Percentiles rank a stretch among this genome's conserved stretches.
Conservation (phyloP, 2,888 invertebrate species). For the Melipona beecheii region DNA sequence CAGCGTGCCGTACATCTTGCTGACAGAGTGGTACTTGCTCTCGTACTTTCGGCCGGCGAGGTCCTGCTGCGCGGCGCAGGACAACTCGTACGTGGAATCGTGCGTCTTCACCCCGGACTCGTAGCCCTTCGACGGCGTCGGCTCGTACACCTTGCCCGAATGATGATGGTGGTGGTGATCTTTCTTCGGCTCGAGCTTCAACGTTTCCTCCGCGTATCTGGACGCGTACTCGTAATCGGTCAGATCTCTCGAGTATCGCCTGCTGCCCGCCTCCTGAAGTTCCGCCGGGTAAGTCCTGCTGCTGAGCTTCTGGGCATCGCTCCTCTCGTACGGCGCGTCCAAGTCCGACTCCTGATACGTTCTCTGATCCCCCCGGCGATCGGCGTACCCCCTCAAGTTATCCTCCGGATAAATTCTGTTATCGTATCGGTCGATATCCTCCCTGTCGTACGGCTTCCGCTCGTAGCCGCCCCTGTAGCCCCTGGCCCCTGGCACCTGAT, state of each 20-base stretch:
- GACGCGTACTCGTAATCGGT: slow-evolving; percentile 80
- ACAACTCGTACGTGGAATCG: slow-evolving; percentile 80
- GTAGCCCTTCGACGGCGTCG: slow-evolving; percentile 78
- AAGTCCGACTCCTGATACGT: slow-evolving; percentile 82
- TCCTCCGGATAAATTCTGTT: slow-evolving; percentile 81
- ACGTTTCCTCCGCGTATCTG: slow-evolving; percentile 80
- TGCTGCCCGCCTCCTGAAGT: slow-evolving; percentile 70
- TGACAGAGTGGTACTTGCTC: slow-evolving; percentile 77
- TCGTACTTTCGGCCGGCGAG: slow-evolving; percentile 71
- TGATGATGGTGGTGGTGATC: slow-evolving; percentile 72
- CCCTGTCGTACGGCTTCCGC: slow-evolving; percentile 75
- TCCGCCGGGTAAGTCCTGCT: slow-evolving; percentile 72
- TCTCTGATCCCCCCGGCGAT: slow-evolving; percentile 74
- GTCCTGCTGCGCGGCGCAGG: slow-evolving; percentile 74
- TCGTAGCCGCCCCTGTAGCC: slow-evolving; percentile 75
- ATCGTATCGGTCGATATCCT: slow-evolving; percentile 79
- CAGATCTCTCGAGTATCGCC: slow-evolving; percentile 81
- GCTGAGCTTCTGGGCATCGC: slow-evolving; percentile 75
- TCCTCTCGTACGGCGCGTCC: slow-evolving; percentile 80
- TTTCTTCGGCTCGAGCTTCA: slow-evolving; percentile 81
- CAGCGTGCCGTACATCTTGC: slow-evolving; percentile 81
- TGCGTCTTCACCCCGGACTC: slow-evolving; percentile 82
- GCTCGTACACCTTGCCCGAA: slow-evolving; percentile 77
- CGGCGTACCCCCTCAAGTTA: slow-evolving; percentile 77
- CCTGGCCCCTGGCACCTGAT: slow-evolving; percentile 55